A percentile compares a stretch with the other conserved stretches of the same genome.
These are phyloP conservation scores for Shargacucullia verbasci DNA, from an alignment of 2,888 invertebrate genomes.

Conservation along the genomic window DNA sequence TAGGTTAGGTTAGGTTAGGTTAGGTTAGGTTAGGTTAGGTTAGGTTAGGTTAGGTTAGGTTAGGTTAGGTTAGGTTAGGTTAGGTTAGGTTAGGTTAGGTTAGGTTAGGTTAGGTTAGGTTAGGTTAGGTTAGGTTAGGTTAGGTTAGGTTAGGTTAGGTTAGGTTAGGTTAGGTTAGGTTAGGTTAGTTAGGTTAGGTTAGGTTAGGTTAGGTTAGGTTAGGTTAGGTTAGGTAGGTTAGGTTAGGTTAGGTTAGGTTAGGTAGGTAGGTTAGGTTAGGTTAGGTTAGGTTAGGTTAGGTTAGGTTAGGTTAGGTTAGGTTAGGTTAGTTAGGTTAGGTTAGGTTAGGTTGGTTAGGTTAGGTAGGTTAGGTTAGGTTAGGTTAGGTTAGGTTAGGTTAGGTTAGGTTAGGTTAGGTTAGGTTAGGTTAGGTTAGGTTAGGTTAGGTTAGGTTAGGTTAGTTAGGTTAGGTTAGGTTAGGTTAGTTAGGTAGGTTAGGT, in stretches of 20 bases:
- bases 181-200: constrained; percentile 24
- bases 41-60: background rate
- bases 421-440: constrained; percentile 34
- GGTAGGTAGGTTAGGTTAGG: constrained; percentile 13
- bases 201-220: constrained; percentile 25
- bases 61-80: background rate
- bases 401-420: constrained; percentile 30
- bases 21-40: no score
- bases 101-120: constrained; percentile 37
- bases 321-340: constrained; percentile 21
- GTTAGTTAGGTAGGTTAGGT: constrained; percentile 40
- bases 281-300: constrained; percentile 12
- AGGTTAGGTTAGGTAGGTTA: constrained; percentile 17
- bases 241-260: constrained; percentile 32
- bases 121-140: constrained; percentile 22
- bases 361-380: constrained; percentile 12
- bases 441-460: constrained; percentile 33
- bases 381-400: constrained; percentile 36
- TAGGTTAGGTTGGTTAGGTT: constrained; percentile 8
- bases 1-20: no score
- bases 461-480: constrained; percentile 34
- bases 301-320: constrained; percentile 13
- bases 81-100: no score
- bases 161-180: constrained; percentile 23
- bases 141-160: constrained; percentile 32